Evolutionary conservation across 1,140 invertebrate genomes (phyloP), one percentile per base, ranked within the genome.

Genomic region (Drosophila ogumai): DNA sequence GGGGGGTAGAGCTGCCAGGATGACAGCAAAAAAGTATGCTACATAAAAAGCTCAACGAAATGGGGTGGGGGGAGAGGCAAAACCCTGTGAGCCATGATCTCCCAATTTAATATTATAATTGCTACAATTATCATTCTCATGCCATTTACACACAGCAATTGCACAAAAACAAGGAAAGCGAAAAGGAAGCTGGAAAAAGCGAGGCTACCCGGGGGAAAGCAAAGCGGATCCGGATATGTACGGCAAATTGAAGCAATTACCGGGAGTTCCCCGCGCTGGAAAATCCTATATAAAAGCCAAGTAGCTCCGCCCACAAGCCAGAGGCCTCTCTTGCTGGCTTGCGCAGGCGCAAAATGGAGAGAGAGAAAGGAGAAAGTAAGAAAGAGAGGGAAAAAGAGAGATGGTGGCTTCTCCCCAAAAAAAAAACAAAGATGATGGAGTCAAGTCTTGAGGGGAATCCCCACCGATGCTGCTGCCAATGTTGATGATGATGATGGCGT

Each of bases 41-140:
- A 73, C 46, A 90, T 75, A 90, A 86, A 86, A 81, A 65, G n/a
- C 49, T n/a, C 17, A 17, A 31, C 32, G 2, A 25, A 13, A 28
- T 7, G 36, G 19, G 32, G n/a, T 6, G 25, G 25, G 10, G 13
- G 7, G 40, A 34, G 47, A 55, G 56, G 74, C 60, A 64, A 88
- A 88, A 90, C 81, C 78, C 86, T 81, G 86, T 90, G 85, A 91
- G 91, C 81, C 88, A 92, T 92, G 91, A 92, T 92, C 91, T 88
- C 87, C 87, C 91, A 92, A 92, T 92, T 92, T 92, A 91, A 91
- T 92, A 92, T 92, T 92, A 92, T 92, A 92, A 92, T 92, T 92
- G 91, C 91, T 82, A 87, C 91, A 91, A 92, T 92, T 92, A 92
- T 92, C 91, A 92, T 92, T 92, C 90, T 91, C 91, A 91, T 91